A percentile compares a stretch with the other conserved stretches of the same genome.
phyloP scores from a whole-genome alignment of 2,113 vertebrate species.

The Colius striatus region DNA sequence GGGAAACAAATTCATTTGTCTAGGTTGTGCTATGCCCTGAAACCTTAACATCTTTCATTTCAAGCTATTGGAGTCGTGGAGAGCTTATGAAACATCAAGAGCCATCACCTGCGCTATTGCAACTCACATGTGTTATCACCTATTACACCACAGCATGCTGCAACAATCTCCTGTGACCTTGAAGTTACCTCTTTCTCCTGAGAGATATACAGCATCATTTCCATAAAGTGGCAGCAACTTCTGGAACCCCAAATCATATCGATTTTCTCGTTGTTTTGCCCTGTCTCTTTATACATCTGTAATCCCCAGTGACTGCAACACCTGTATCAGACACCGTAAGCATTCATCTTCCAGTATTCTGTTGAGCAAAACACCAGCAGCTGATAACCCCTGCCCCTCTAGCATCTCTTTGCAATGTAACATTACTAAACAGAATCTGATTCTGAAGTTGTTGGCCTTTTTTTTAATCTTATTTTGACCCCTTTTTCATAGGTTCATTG shows the following conservation, averaged over 20 bases:
- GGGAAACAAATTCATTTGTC: background rate
- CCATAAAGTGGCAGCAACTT: background rate
- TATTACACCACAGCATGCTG: background rate
- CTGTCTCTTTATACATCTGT: background rate
- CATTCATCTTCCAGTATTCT: background rate
- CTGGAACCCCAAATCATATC: background rate
- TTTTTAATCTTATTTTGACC: background rate
- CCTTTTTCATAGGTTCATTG: background rate
- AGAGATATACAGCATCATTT: background rate
- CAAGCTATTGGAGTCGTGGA: background rate
- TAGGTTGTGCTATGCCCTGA: background rate
- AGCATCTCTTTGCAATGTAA: background rate
- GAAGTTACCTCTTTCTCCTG: background rate
- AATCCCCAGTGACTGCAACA: background rate
- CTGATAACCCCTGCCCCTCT: background rate
- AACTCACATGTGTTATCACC: slow-evolving; percentile 1
- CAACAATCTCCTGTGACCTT: background rate
- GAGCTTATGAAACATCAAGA: background rate
- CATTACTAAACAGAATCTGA: background rate
- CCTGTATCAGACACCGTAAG: background rate
- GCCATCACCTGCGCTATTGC: background rate
- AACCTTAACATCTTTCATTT: slow-evolving; percentile 18
- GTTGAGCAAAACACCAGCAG: background rate
- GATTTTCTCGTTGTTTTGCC: background rate
- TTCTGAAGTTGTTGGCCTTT: background rate